These are phyloP conservation scores for Drosophila pachea DNA, from an alignment of 1,140 invertebrate species.

Conservation along the genomic window DNA sequence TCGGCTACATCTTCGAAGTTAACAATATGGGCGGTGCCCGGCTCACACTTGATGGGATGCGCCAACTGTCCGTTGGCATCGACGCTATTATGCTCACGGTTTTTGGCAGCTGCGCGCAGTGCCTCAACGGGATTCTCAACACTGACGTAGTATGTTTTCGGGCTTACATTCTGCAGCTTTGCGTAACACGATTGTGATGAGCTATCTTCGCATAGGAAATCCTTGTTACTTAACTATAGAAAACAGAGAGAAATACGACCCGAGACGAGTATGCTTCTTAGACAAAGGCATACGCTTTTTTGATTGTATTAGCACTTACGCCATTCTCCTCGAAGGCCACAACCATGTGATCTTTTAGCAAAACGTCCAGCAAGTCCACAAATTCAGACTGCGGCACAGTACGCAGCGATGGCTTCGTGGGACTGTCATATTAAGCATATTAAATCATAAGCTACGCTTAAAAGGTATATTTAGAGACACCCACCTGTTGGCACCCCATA, in stretches of 20 bases:
- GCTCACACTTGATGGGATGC: slow-evolving; percentile 56
- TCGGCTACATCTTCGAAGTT: slow-evolving; percentile 78
- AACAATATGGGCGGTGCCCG: slow-evolving; percentile 68
- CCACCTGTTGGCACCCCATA: slow-evolving; percentile 77
- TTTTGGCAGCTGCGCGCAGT: slow-evolving; percentile 47
- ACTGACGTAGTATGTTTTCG: slow-evolving; percentile 71
- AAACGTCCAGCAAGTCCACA: slow-evolving; percentile 42
- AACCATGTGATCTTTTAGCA: slow-evolving; percentile 69
- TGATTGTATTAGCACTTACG: slow-evolving; percentile 52
- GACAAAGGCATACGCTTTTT: neutral
- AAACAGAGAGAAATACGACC: neutral
- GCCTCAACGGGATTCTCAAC: slow-evolving; percentile 72
- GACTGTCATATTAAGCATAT: slow-evolving; percentile 27
- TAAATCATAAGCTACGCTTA: slow-evolving; percentile 9
- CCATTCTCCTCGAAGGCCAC: slow-evolving; percentile 74
- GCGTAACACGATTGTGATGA: slow-evolving; percentile 70
- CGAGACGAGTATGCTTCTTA: too few relatives aligned
- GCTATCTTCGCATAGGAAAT: slow-evolving; percentile 56
- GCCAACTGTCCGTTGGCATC: slow-evolving; percentile 58
- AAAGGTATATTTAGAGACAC: slow-evolving; percentile 13
- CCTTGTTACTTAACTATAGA: slow-evolving; percentile 58
- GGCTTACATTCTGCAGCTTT: slow-evolving; percentile 56
- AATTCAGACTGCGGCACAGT: slow-evolving; percentile 66
- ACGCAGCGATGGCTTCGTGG: slow-evolving; percentile 53
- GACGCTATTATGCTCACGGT: slow-evolving; percentile 59